Conservation (phyloP, 2,113 vertebrate species). For the Tinamus guttatus region DNA sequence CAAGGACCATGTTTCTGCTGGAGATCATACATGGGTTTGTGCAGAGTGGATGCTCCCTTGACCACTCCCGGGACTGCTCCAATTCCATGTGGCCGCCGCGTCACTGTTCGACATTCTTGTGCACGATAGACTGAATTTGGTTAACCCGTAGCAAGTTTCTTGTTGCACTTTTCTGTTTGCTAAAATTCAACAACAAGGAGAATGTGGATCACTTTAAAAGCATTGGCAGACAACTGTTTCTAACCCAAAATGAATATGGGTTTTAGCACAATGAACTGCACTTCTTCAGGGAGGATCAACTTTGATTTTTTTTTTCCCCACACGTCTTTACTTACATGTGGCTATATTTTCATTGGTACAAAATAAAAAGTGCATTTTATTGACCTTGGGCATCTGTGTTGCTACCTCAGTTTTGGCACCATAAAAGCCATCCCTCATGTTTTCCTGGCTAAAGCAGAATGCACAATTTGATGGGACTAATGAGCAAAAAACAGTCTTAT, state of each 20-base stretch:
- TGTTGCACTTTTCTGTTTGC: slow-evolving; percentile 60
- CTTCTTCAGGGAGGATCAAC: slow-evolving; percentile 81
- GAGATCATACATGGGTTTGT: background rate
- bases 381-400: slow-evolving; percentile 45
- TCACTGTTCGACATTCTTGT: background rate
- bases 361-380: slow-evolving; percentile 86
- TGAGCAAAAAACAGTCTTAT: background rate
- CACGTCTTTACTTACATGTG: slow-evolving; percentile 81
- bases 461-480: background rate
- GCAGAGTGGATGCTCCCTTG: slow-evolving; percentile 33
- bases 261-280: slow-evolving; percentile 85
- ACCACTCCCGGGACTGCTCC: background rate
- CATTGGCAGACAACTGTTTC: slow-evolving; percentile 77
- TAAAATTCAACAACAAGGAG: slow-evolving; percentile 53
- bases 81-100: background rate
- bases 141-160: slow-evolving; percentile 55
- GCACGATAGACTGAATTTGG: background rate
- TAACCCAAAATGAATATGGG: slow-evolving; percentile 76
- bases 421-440: background rate
- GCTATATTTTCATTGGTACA: slow-evolving; percentile 83
- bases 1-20: slow-evolving; percentile 46
- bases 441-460: background rate
- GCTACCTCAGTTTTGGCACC: background rate
- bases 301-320: slow-evolving; percentile 68
- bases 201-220: slow-evolving; percentile 63